These are phyloP conservation scores for Heteromurus nitidus DNA, from an alignment of 2,888 invertebrate species.

Conservation along the genomic window DNA sequence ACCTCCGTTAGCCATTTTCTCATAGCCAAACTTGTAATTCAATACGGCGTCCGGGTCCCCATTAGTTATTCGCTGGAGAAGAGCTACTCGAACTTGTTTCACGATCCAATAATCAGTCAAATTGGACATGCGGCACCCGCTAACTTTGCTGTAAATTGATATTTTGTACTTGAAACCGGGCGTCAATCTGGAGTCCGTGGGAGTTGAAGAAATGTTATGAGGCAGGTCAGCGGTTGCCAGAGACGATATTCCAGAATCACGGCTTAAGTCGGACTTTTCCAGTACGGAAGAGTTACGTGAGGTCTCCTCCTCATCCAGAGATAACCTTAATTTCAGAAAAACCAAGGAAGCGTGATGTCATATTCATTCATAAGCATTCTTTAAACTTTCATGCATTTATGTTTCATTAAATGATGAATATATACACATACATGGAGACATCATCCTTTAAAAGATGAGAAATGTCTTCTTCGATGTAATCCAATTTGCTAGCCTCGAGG, in stretches of 20 bases:
- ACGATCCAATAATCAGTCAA: constrained; percentile 65
- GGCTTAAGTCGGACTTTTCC: constrained; percentile 36
- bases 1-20: constrained; percentile 69
- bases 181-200: neutral
- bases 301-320: neutral
- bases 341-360: neutral
- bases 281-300: constrained; percentile 15
- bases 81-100: constrained; percentile 64
- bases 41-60: constrained; percentile 50
- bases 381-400: neutral
- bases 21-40: constrained; percentile 66
- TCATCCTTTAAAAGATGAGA: neutral
- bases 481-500: constrained; percentile 26
- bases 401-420: neutral
- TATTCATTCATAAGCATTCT: neutral
- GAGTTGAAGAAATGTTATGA: neutral
- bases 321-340: neutral
- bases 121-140: constrained; percentile 68
- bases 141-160: constrained; percentile 69
- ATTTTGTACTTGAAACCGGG: constrained; percentile 58
- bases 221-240: neutral
- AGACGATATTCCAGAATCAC: constrained; percentile 46
- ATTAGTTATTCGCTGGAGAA: constrained; percentile 54
- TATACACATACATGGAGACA: no score
- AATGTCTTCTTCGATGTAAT: constrained; percentile 21